phyloP scores from a whole-genome alignment of 1,140 invertebrate species.

The Lordiphosa mommai region DNA sequence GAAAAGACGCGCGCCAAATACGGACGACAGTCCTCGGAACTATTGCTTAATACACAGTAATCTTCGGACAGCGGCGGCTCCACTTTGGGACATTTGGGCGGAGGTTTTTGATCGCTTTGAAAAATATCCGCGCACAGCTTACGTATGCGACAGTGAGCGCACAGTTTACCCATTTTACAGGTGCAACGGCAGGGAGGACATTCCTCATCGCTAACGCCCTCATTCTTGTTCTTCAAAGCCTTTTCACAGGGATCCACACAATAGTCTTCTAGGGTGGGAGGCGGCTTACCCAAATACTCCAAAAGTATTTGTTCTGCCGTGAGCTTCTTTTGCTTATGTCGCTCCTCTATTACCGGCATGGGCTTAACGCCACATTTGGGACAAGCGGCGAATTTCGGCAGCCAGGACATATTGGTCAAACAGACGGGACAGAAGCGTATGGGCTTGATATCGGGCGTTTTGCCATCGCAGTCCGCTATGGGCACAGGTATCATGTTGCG shows the following conservation, averaged over 20 bases:
- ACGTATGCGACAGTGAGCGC: slow-evolving; percentile 67
- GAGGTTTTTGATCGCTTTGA: not conserved
- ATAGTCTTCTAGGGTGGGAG: not conserved
- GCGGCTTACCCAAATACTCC: slow-evolving; percentile 39
- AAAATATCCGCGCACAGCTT: slow-evolving; percentile 61
- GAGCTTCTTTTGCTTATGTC: slow-evolving; percentile 23
- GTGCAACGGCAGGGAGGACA: slow-evolving; percentile 51
- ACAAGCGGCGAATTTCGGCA: slow-evolving; percentile 58
- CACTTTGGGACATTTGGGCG: slow-evolving; percentile 14
- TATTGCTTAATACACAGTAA: slow-evolving; percentile 33
- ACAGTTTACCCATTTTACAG: slow-evolving; percentile 45
- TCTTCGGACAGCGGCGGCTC: slow-evolving; percentile 29
- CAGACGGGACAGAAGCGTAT: slow-evolving; percentile 60
- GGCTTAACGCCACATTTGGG: slow-evolving; percentile 59
- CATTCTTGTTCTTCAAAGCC: not conserved
- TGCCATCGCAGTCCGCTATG: slow-evolving; percentile 16
- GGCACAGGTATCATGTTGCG: slow-evolving; percentile 11
- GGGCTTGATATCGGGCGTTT: slow-evolving; percentile 27
- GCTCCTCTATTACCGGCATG: slow-evolving; percentile 35
- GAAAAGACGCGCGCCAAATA: slow-evolving; percentile 67
- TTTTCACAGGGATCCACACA: slow-evolving; percentile 16
- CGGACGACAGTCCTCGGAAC: slow-evolving; percentile 42
- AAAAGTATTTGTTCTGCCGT: slow-evolving; percentile 54
- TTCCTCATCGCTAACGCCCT: not conserved
- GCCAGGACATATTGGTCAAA: slow-evolving; percentile 65